These are phyloP conservation scores for Xerus inauris DNA, from an alignment of 2,113 vertebrate genomes.

Conservation along the genomic window DNA sequence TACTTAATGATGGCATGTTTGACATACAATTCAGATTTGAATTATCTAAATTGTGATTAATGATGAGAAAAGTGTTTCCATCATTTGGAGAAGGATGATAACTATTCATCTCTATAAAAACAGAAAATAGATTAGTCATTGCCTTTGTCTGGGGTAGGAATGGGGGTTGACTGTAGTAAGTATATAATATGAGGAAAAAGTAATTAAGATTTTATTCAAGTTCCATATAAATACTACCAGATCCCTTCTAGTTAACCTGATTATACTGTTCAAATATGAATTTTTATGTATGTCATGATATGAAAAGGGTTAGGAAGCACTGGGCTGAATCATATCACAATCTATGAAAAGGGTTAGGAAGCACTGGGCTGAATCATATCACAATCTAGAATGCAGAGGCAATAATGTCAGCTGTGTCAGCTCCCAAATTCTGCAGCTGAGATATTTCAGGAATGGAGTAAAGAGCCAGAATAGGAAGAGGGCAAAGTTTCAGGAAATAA, in stretches of 20 bases:
- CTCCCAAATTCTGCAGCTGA: slow-evolving; percentile 4
- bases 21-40: slow-evolving; percentile 59
- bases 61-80: slow-evolving; percentile 34
- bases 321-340: not conserved
- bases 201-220: not conserved
- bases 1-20: slow-evolving; percentile 19
- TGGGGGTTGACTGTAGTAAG: not conserved
- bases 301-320: slow-evolving; percentile 18
- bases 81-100: slow-evolving; percentile 44
- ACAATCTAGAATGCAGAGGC: not conserved
- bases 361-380: not conserved
- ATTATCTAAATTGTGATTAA: slow-evolving; percentile 55
- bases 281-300: not conserved
- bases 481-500: not conserved
- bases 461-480: not conserved
- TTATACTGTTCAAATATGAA: not conserved
- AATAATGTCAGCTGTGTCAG: not conserved
- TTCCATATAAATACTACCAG: not conserved
- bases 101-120: slow-evolving; percentile 28
- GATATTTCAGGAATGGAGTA: not conserved
- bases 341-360: slow-evolving; percentile 35
- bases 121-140: slow-evolving; percentile 19
- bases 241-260: not conserved
- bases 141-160: not conserved
- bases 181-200: not conserved